Evolutionary conservation across 2,888 invertebrate species (phyloP).

Genomic region (Ophion costatus): DNA sequence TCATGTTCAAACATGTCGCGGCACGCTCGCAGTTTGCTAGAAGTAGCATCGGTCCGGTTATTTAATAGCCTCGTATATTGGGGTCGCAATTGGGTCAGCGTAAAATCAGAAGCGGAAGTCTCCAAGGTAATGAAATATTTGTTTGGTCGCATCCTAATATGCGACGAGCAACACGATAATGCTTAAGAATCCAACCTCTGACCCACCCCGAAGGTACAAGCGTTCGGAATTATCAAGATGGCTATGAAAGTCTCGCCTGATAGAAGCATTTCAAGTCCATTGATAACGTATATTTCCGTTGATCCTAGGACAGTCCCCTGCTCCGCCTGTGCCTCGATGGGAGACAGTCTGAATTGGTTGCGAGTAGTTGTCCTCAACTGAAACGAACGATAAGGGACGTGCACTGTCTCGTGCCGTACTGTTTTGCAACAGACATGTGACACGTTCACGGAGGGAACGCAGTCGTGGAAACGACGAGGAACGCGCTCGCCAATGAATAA

Average conservation of each 20-base stretch:
- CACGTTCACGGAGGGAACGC: slow-evolving; percentile 57
- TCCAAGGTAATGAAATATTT: no score
- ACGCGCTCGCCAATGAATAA: slow-evolving; percentile 65
- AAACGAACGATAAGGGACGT: slow-evolving; percentile 11
- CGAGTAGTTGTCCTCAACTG: background rate
- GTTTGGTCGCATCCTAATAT: no score
- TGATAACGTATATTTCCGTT: slow-evolving; percentile 50
- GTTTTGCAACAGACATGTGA: slow-evolving; percentile 55
- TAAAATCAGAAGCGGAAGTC: no score
- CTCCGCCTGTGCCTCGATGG: background rate
- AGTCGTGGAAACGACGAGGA: slow-evolving; percentile 60
- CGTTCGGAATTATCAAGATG: no score
- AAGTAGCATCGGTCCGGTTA: no score
- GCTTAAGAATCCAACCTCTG: no score
- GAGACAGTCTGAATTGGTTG: background rate
- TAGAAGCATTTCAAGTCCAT: slow-evolving; percentile 8
- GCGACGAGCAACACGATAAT: no score
- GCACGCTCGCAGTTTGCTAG: no score
- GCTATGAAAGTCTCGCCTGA: slow-evolving; percentile 35
- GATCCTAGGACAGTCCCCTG: slow-evolving; percentile 49
- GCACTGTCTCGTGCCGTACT: slow-evolving; percentile 43
- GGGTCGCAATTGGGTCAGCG: no score
- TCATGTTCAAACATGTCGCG: no score
- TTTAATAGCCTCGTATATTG: no score
- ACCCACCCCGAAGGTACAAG: no score